Evolutionary conservation across 2,797 vertebrate species (phyloP).

Genomic region (Sebastes hopkinsi): DNA sequence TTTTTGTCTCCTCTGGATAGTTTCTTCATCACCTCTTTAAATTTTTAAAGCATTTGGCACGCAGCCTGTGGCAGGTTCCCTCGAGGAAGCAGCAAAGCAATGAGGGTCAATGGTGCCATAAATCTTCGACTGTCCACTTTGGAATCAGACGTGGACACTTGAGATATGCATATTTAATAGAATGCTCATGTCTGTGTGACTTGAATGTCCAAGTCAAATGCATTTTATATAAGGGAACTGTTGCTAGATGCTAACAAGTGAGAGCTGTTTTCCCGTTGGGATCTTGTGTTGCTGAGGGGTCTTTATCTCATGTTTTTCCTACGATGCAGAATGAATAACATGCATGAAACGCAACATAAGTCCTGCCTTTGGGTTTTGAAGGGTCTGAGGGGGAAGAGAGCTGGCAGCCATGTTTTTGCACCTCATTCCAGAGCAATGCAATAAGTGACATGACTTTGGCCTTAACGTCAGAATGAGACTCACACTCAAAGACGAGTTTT

Average conservation of each 20-base stretch:
- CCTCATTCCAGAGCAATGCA: conserved; percentile 75
- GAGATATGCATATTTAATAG: conserved; percentile 78
- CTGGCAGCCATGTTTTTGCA: conserved; percentile 71
- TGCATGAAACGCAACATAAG: conserved; percentile 49
- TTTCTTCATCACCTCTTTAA: conserved; percentile 99
- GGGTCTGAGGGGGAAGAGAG: conserved; percentile 25
- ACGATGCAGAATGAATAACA: conserved; percentile 52
- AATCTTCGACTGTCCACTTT: conserved; percentile 85
- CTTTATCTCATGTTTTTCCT: conserved; percentile 39
- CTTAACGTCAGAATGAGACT: conserved; percentile 45
- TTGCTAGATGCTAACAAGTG: conserved; percentile 58
- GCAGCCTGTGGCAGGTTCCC: conserved; percentile 88
- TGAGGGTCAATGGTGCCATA: conserved; percentile 86
- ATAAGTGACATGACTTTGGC: conserved; percentile 65
- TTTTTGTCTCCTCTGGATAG: conserved; percentile 92
- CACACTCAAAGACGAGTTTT: conserved; percentile 38
- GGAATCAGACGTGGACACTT: conserved; percentile 76
- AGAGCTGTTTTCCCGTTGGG: conserved; percentile 43
- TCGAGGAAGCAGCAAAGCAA: conserved; percentile 87
- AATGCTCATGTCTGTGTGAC: conserved; percentile 57
- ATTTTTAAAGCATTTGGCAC: conserved; percentile 93
- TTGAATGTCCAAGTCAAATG: conserved; percentile 54
- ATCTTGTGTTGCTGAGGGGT: neutral
- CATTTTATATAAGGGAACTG: conserved; percentile 52
- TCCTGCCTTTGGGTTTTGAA: conserved; percentile 44